phyloP scores from a whole-genome alignment of 2,113 vertebrate species.

The Lamprotornis superbus region DNA sequence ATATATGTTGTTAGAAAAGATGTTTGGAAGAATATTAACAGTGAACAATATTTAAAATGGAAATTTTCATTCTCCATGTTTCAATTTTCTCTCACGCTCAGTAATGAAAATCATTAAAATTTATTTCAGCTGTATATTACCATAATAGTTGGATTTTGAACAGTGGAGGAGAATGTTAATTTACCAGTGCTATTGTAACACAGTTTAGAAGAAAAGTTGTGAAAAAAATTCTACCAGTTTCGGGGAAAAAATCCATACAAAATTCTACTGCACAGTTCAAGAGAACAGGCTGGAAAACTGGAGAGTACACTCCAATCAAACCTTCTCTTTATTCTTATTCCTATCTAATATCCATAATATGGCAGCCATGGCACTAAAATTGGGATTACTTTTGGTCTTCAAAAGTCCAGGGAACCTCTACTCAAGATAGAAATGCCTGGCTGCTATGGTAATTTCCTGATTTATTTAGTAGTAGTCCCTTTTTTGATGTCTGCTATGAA shows the following conservation, averaged over 20 bases:
- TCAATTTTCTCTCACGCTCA: neutral
- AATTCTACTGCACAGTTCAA: neutral
- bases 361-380: neutral
- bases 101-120: neutral
- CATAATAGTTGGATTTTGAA: neutral
- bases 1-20: neutral
- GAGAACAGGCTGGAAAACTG: neutral
- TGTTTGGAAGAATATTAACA: neutral
- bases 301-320: neutral
- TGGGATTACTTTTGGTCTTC: neutral
- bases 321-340: neutral
- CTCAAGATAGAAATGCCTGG: fast-evolving
- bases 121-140: neutral
- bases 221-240: neutral
- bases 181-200: neutral
- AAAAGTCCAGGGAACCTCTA: neutral
- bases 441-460: neutral
- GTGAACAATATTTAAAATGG: neutral
- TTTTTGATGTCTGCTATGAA: neutral
- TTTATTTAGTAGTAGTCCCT: neutral
- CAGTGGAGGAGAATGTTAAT: neutral
- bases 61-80: neutral
- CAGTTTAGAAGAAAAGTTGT: neutral
- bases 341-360: neutral
- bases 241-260: neutral